Base-by-base conservation (phyloP, 2,797 vertebrate species). In the Pseudochromis fuscus region DNA sequence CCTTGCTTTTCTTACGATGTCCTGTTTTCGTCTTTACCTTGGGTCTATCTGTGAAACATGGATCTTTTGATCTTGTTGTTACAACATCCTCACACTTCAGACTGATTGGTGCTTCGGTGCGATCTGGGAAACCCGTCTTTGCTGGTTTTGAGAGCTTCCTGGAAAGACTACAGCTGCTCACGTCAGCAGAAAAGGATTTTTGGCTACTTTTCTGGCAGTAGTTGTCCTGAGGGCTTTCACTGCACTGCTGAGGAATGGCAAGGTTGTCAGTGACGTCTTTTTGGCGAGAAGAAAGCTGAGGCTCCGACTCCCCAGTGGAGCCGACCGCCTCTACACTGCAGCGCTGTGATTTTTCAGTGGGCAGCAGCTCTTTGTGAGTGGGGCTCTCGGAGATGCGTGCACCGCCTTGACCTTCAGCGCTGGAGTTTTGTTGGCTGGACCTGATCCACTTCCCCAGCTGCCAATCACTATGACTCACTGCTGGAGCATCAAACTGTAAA, bases 381-480 rank as follows among this genome's bases (percentile, higher is more conserved):
- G 67, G 50, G 57, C 24, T 87, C 44, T 81, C 52, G 33, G 21
- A 28, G 15, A 44, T 51, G 25, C 72, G 46, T 0, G 27, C 1
- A 12, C 75, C 72, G 0, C 70, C 23, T 18, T 86, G 90, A 38
- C 82, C 83, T 50, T 97, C 94, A 0, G 82, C n/a, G 52, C 89
- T 82, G 25, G 75, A 89, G 45, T 79, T 87, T 9, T 94, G 94
- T 59, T 96, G 95, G 82, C 86, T 95, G 69, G 93, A 92, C 78
- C 92, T 91, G 59, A 96, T 90, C 94, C 95, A 97, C 82, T 96
- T 96, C 77, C 95, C 94, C 1, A 98, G 87, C 86, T 97, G 96
- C 97, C 96, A 98, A 72, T 95, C 95, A 44, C 92, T 72, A 49
- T 70, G 80, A 45, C 67, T 94, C 60, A 92, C 90, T 63, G 92